phyloP scores from a whole-genome alignment of 2,888 invertebrate species.

The Eristalis arbustorum region DNA sequence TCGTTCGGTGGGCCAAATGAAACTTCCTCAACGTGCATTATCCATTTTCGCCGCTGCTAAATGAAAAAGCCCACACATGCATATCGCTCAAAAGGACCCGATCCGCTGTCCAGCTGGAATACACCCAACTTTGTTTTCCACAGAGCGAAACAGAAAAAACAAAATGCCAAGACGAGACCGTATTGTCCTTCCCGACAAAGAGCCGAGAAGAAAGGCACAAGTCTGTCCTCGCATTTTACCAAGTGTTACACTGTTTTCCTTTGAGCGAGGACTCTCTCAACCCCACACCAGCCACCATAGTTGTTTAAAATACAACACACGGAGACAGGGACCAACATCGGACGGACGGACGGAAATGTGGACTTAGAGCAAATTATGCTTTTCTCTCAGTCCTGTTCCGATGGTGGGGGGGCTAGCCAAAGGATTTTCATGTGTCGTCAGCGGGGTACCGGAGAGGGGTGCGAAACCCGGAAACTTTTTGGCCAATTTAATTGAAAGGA shows the following conservation, averaged over 20 bases:
- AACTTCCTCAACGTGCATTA: slow-evolving; percentile 10
- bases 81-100: neutral
- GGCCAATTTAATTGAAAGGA: slow-evolving; percentile 62
- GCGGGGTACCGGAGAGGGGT: neutral
- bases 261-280: slow-evolving; percentile 41
- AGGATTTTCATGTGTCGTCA: slow-evolving; percentile 25
- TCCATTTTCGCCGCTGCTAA: slow-evolving; percentile 17
- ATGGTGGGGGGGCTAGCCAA: slow-evolving; percentile 4
- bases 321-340: neutral
- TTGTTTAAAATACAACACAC: slow-evolving; percentile 48
- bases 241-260: slow-evolving; percentile 55
- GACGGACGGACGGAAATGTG: slow-evolving; percentile 9
- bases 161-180: slow-evolving; percentile 1
- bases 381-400: neutral
- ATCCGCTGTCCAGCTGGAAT: slow-evolving; percentile 49
- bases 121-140: slow-evolving; percentile 40
- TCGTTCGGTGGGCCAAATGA: slow-evolving; percentile 6
- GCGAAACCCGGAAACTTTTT: slow-evolving; percentile 50
- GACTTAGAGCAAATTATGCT: slow-evolving; percentile 47
- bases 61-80: slow-evolving; percentile 41
- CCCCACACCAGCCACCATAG: neutral
- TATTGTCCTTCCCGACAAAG: slow-evolving; percentile 45
- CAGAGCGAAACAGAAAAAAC: slow-evolving; percentile 18
- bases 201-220: slow-evolving; percentile 19
- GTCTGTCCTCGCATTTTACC: slow-evolving; percentile 28